phyloP scores from a whole-genome alignment of 2,113 vertebrate species.

The Anser brachyrhynchus region DNA sequence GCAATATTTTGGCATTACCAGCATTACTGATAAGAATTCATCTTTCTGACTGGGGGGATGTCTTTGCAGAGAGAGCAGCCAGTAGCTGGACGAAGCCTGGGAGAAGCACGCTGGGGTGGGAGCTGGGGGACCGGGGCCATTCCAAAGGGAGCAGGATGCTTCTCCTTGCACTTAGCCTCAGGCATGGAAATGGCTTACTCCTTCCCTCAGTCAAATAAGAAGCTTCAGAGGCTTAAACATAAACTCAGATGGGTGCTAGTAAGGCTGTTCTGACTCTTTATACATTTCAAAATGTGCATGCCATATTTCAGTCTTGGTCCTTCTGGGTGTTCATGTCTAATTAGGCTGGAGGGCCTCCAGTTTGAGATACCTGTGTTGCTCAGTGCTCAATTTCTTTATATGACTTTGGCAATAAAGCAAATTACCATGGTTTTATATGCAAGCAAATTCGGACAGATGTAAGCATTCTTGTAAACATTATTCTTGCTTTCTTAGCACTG shows the following conservation, averaged over 20 bases:
- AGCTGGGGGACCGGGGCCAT: accelerated
- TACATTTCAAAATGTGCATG: constrained; percentile 18
- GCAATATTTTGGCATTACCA: background rate
- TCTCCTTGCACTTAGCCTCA: constrained; percentile 23
- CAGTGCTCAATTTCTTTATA: constrained; percentile 26
- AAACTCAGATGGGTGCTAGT: background rate
- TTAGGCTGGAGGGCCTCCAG: constrained; percentile 55
- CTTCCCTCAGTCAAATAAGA: background rate
- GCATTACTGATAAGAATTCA: background rate
- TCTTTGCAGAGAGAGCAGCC: background rate
- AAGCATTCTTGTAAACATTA: constrained; percentile 18
- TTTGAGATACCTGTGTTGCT: constrained; percentile 42
- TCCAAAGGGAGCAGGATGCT: background rate
- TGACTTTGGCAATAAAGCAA: constrained; percentile 44
- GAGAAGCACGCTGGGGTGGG: accelerated
- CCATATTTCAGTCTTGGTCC: background rate
- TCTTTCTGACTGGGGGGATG: background rate
- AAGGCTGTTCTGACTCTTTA: constrained; percentile 11
- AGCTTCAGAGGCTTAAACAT: background rate
- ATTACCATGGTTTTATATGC: background rate
- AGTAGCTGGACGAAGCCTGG: background rate
- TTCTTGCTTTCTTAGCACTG: background rate
- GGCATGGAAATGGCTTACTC: background rate
- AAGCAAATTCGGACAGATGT: constrained; percentile 44
- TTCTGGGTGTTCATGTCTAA: constrained; percentile 19